Evolutionary conservation across 2,797 vertebrate species (phyloP).

Genomic region (Adrianichthys oophorus): DNA sequence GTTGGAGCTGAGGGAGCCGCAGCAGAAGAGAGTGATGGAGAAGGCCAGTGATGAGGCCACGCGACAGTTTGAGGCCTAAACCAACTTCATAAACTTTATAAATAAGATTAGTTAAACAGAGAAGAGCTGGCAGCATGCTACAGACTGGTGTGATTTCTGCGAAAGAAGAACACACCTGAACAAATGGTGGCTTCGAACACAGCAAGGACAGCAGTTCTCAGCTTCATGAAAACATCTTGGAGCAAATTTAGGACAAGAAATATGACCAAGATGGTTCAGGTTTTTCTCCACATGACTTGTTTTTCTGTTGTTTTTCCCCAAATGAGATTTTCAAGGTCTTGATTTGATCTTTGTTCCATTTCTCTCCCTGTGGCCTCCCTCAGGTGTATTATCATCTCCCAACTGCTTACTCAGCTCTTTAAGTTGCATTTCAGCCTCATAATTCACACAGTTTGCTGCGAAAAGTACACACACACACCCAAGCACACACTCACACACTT

Average conservation of each 20-base stretch:
- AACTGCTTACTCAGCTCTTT: slow-evolving; percentile 68
- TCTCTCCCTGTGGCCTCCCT: slow-evolving; percentile 46
- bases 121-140: neutral
- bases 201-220: slow-evolving; percentile 19
- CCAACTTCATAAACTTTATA: too few species aligned
- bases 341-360: slow-evolving; percentile 70
- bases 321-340: slow-evolving; percentile 52
- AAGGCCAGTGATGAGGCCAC: slow-evolving; percentile 84
- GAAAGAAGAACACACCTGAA: neutral
- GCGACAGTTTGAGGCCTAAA: slow-evolving; percentile 69
- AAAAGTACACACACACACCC: slow-evolving; percentile 26
- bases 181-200: neutral
- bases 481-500: slow-evolving; percentile 22
- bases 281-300: slow-evolving; percentile 17
- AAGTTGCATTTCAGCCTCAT: slow-evolving; percentile 55
- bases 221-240: slow-evolving; percentile 25
- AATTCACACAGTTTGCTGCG: slow-evolving; percentile 66
- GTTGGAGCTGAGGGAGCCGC: slow-evolving; percentile 62
- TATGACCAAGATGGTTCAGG: slow-evolving; percentile 11
- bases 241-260: slow-evolving; percentile 31
- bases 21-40: slow-evolving; percentile 83
- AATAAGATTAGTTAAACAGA: too few species aligned
- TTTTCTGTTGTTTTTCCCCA: slow-evolving; percentile 28
- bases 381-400: slow-evolving; percentile 59
- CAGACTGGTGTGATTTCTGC: neutral